Conservation (phyloP, 2,888 invertebrate genomes). For the Suillia variegata region DNA sequence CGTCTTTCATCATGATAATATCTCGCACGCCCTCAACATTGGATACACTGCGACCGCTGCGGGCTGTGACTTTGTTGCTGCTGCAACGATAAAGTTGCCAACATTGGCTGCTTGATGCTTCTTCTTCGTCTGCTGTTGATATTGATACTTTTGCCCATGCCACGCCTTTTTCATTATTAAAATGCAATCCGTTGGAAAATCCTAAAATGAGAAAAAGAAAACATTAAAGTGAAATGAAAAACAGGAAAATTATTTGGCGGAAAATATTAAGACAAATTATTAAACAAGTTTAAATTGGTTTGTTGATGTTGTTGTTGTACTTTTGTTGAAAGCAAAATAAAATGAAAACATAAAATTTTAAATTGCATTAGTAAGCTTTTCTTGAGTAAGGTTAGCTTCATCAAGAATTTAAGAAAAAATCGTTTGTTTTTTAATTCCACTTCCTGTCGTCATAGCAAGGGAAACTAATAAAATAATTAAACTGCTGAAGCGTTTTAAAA, state of each 20-base stretch:
- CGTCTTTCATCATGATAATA: conserved; percentile 32
- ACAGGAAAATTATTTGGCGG: conserved; percentile 18
- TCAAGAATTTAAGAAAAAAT: too few relatives aligned
- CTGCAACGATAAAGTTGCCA: background rate
- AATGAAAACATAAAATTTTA: too few relatives aligned
- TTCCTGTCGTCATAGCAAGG: too few relatives aligned
- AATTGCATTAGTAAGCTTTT: too few relatives aligned
- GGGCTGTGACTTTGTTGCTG: conserved; percentile 23
- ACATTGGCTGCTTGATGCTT: too few relatives aligned
- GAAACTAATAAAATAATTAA: too few relatives aligned
- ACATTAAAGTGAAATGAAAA: conserved; percentile 17
- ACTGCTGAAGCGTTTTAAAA: too few relatives aligned
- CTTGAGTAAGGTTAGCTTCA: too few relatives aligned
- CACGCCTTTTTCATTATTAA: conserved; percentile 34
- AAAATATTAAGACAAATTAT: conserved; percentile 24
- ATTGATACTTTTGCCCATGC: background rate
- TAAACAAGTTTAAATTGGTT: background rate
- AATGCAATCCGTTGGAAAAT: conserved; percentile 39
- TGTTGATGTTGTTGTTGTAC: too few relatives aligned
- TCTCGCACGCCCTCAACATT: conserved; percentile 18
- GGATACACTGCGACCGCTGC: conserved; percentile 22
- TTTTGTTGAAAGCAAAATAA: too few relatives aligned
- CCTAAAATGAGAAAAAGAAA: conserved; percentile 41
- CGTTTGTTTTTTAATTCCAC: too few relatives aligned
- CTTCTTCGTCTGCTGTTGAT: background rate